Conservation (phyloP, 2,113 vertebrate species). For the Nothobranchius furzeri region DNA sequence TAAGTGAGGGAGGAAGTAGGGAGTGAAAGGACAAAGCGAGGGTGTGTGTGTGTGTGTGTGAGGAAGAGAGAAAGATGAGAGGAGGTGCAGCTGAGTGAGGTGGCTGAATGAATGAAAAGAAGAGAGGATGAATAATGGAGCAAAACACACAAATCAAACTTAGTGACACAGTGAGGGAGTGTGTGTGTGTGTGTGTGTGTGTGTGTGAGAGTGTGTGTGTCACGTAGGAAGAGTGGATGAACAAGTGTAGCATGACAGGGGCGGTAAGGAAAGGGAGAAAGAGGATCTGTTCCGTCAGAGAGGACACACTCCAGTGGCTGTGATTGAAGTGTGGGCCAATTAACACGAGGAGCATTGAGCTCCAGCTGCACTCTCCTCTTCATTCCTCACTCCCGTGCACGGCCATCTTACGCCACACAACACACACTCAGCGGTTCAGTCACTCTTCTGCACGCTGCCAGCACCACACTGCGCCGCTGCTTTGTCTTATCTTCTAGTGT, state of each 20-base stretch:
- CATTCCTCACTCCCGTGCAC: constrained; percentile 63
- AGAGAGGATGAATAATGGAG: constrained; percentile 30
- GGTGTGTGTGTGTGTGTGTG: not conserved
- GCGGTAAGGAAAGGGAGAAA: constrained; percentile 33
- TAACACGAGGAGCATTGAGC: constrained; percentile 75
- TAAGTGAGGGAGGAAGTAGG: constrained; percentile 44
- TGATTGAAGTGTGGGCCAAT: constrained; percentile 78
- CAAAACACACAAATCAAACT: constrained; percentile 29
- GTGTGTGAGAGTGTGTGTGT: constrained; percentile 24
- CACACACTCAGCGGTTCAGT: constrained; percentile 31
- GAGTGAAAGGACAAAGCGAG: constrained; percentile 41
- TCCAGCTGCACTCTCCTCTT: constrained; percentile 76
- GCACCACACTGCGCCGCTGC: constrained; percentile 43
- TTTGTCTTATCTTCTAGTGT: constrained; percentile 60
- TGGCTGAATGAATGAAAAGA: constrained; percentile 40
- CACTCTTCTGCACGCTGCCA: constrained; percentile 35
- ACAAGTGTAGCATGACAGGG: constrained; percentile 58
- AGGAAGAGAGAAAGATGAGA: constrained; percentile 21
- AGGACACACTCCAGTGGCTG: constrained; percentile 76
- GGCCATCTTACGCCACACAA: constrained; percentile 49
- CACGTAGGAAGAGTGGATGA: constrained; percentile 45
- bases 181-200: constrained; percentile 23
- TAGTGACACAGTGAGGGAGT: constrained; percentile 19
- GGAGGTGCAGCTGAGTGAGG: constrained; percentile 39
- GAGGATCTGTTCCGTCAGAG: constrained; percentile 73